phyloP scores from a whole-genome alignment of 2,797 vertebrate species.

The Acrocephalus scirpaceus region DNA sequence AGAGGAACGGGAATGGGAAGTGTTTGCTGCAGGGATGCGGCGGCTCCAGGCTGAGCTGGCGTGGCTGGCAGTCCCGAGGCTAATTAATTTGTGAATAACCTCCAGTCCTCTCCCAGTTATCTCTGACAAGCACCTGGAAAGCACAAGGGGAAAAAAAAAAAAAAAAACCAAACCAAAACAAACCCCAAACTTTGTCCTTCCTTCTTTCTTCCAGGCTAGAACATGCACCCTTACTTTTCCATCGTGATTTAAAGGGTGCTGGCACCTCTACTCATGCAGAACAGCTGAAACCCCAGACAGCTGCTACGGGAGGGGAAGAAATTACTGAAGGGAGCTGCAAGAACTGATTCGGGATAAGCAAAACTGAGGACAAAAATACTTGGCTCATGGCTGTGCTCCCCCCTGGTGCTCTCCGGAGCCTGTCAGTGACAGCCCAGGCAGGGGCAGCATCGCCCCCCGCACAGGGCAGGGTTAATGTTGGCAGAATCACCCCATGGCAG shows the following conservation, averaged over 20 bases:
- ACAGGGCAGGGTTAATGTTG: fast-evolving
- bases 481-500: fast-evolving
- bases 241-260: not conserved
- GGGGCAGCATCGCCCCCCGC: not conserved
- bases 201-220: not conserved
- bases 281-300: not conserved
- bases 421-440: not conserved
- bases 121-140: not conserved
- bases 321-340: not conserved
- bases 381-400: not conserved
- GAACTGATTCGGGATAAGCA: not conserved
- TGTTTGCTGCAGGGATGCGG: not conserved
- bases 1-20: not conserved
- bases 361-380: not conserved
- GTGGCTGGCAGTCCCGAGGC: not conserved
- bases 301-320: not conserved
- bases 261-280: not conserved
- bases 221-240: not conserved
- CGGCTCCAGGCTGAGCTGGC: not conserved
- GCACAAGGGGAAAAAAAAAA: not conserved
- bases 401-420: fast-evolving
- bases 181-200: not conserved
- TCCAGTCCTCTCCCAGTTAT: not conserved
- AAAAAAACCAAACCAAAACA: not conserved
- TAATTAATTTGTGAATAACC: not conserved